A percentile compares a stretch with the other conserved stretches of the same genome.
Evolutionary conservation across 2,113 vertebrate species (phyloP).

Genomic region (Ornithorhynchus anatinus): DNA sequence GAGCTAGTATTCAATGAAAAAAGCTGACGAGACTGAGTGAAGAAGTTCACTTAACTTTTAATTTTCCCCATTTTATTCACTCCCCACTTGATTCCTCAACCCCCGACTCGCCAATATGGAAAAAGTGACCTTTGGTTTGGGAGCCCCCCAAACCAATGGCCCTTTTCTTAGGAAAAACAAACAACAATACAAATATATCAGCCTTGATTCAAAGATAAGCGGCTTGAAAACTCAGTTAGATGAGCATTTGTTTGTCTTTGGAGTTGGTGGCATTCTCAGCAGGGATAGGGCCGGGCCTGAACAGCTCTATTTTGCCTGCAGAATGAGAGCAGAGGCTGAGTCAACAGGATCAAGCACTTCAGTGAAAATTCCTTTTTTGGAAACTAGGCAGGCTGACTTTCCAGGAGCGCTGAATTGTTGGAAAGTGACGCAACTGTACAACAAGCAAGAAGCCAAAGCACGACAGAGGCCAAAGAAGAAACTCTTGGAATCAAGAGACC

Average conservation of each 20-base stretch:
- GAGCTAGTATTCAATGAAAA: too few relatives aligned
- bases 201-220: background rate
- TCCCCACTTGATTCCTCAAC: too few relatives aligned
- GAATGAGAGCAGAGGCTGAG: conserved; percentile 47
- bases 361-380: conserved; percentile 75
- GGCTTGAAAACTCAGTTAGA: background rate
- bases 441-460: conserved; percentile 1
- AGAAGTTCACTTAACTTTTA: too few relatives aligned
- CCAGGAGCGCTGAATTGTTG: conserved; percentile 27
- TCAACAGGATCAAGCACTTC: conserved; percentile 41
- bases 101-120: too few relatives aligned
- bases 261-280: background rate
- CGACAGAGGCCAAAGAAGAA: conserved; percentile 15
- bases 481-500: background rate
- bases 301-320: conserved; percentile 12
- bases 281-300: background rate
- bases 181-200: too few relatives aligned
- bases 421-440: conserved; percentile 52
- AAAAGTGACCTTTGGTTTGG: too few relatives aligned
- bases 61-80: too few relatives aligned
- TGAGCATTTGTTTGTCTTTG: background rate
- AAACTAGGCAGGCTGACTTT: conserved; percentile 45
- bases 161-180: too few relatives aligned
- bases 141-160: too few relatives aligned
- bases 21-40: too few relatives aligned